Conservation (phyloP, 2,888 invertebrate genomes). For the Agapostemon virescens region DNA sequence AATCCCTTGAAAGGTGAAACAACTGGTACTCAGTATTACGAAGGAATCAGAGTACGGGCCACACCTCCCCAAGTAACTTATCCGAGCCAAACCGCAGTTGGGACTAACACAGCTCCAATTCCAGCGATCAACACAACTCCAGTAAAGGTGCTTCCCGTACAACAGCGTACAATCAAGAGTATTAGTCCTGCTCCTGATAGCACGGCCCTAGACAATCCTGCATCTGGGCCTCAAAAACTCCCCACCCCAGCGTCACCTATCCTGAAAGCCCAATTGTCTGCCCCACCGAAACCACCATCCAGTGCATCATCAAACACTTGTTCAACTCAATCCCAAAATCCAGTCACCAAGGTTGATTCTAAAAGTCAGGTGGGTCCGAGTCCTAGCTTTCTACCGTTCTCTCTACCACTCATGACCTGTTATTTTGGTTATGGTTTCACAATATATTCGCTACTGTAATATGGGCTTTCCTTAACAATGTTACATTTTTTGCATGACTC, state of each 20-base stretch:
- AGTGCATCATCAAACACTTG: constrained; percentile 74
- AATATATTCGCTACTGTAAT: constrained; percentile 44
- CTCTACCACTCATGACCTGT: constrained; percentile 68
- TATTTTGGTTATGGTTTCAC: constrained; percentile 61
- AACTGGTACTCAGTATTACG: constrained; percentile 84
- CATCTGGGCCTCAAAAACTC: constrained; percentile 73
- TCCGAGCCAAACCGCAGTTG: constrained; percentile 74
- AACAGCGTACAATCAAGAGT: constrained; percentile 78
- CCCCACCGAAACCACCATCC: constrained; percentile 82
- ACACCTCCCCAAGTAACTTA: constrained; percentile 82
- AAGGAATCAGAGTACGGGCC: constrained; percentile 86
- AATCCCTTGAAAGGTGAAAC: constrained; percentile 85
- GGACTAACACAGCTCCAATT: constrained; percentile 68
- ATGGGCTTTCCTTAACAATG: constrained; percentile 57
- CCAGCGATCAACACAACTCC: constrained; percentile 75
- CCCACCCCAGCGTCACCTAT: constrained; percentile 89
- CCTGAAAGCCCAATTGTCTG: constrained; percentile 91
- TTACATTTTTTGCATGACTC: constrained; percentile 56
- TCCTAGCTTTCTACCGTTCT: constrained; percentile 75
- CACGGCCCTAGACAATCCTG: constrained; percentile 74
- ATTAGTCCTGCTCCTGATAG: constrained; percentile 76
- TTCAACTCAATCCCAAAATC: constrained; percentile 81
- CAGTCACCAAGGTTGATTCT: constrained; percentile 80
- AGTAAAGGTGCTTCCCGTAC: constrained; percentile 82
- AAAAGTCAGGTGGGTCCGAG: constrained; percentile 84